Evolutionary conservation across 1,140 invertebrate species (phyloP).

Genomic region (Aphelenchoides avenae): DNA sequence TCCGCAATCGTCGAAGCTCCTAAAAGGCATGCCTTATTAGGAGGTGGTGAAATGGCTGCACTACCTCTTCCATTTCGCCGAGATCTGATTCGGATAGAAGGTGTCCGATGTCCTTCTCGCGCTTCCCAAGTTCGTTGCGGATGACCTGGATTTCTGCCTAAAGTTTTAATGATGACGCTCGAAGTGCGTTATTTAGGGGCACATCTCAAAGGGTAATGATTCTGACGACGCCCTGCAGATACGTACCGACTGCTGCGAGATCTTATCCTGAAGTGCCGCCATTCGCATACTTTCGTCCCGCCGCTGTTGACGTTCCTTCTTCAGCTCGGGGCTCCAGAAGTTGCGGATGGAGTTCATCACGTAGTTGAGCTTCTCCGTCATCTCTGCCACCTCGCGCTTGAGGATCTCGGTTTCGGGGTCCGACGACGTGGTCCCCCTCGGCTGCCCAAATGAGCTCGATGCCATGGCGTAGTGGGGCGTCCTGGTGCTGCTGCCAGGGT

Average conservation of each 20-base stretch:
- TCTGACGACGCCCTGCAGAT: background rate
- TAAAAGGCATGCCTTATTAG: slow-evolving; percentile 4
- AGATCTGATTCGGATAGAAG: slow-evolving; percentile 23
- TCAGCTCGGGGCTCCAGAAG: slow-evolving; percentile 97
- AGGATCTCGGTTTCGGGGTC: slow-evolving; percentile 61
- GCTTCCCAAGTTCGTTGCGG: slow-evolving; percentile 16
- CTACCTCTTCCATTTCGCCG: slow-evolving; percentile 23
- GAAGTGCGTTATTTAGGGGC: slow-evolving; percentile 2
- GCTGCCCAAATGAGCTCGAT: background rate
- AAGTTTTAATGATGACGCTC: background rate
- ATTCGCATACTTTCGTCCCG: slow-evolving; percentile 81
- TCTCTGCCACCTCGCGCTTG: slow-evolving; percentile 90
- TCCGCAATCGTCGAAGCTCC: slow-evolving; percentile 10
- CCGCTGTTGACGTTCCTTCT: slow-evolving; percentile 87
- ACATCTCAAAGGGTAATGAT: background rate
- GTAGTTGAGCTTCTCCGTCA: slow-evolving; percentile 93
- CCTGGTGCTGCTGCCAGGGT: too few species aligned
- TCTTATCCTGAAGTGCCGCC: slow-evolving; percentile 24
- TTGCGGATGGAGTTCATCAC: slow-evolving; percentile 99
- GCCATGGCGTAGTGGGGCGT: background rate
- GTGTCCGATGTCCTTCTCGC: slow-evolving; percentile 23
- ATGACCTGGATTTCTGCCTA: slow-evolving; percentile 15
- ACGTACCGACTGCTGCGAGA: slow-evolving; percentile 23
- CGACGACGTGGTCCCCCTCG: background rate
- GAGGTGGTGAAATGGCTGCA: too few species aligned